Evolutionary conservation across 2,113 vertebrate genomes (phyloP), one percentile per base, ranked within the genome.

Genomic region (Salvelinus alpinus): DNA sequence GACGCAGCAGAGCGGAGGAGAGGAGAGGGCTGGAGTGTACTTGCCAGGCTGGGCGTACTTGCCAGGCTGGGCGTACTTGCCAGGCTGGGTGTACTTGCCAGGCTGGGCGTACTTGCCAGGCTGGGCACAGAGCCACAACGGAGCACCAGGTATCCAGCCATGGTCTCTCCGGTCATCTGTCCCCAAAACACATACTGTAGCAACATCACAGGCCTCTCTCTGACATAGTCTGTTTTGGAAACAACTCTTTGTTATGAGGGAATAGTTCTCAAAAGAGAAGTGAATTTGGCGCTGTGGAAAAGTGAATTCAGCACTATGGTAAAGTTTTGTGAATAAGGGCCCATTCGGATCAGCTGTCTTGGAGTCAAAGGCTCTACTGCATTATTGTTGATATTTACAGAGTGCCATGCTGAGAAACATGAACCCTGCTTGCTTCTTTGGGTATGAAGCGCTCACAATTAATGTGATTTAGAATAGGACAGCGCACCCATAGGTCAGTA

Each of bases 1-100:
- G 1, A 51, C 59, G 44, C 73, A 70, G 75, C 74, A 14, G 84
- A 72, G 73, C 74, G 66, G 78, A 80, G 62, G 75, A 70, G 70
- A 75, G 66, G 74, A 68, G 78, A 29, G 78, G 73, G 48, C 51
- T 38, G 69, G 5, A 20, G 25, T 25, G 25, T 25, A 31, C 5
- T 31, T 1, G 29, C 29, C 29, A 31, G 29, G 51, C n/a, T 22
- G 59, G 59, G 59, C n/a, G 25, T 25, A 25, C 25, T 25, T 25
- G 25, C 25, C 20, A 13, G 51, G 51, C n/a, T 22, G 59, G 59
- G 59, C n/a, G 25, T 25, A 25, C 25, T 25, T 25, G 25, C 25
- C 20, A 13, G 73, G 48, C 51, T 38, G 69, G 5, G 24, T 24
- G 24, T 24, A 31, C 29, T 31, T 1, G 29, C 29, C 29, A 31